Evolutionary conservation across 2,888 invertebrate species (phyloP), one percentile per base, ranked within the genome.

Genomic region (Nemurella pictetii): DNA sequence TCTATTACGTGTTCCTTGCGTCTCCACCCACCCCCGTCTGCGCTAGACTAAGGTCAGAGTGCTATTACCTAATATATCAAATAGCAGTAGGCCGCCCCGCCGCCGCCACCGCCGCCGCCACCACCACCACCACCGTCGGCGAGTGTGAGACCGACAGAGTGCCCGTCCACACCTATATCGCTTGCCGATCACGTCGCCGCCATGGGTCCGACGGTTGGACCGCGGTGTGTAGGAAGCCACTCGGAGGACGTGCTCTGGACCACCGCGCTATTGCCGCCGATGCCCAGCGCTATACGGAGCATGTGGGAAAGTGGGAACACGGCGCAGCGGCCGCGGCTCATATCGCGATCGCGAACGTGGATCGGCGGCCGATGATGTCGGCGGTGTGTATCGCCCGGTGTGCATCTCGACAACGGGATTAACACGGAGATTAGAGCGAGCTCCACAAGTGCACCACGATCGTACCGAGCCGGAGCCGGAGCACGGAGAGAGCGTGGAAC

Each of bases 51-150:
- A 75, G 75, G 75, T 75, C 75, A 75, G 28, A 75, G 75, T 75
- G 75, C 75, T 75, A 75, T 75, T 75, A 75, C 75, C 75, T 28
- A 55, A 75, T 75, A 75, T 75, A 75, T 75, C 75, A 75, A 75
- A 75, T 75, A 75, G 75, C 75, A 75, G 25, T 75, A 75, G 12
- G n/a, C n/a, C n/a, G n/a, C n/a, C n/a, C n/a, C n/a, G n/a, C n/a
- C n/a, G n/a, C n/a, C n/a, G n/a, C n/a, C n/a, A n/a, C n/a, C n/a
- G n/a, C n/a, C n/a, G n/a, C n/a, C n/a, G n/a, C n/a, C n/a, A n/a
- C n/a, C n/a, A n/a, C n/a, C n/a, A n/a, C n/a, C n/a, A n/a, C n/a
- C n/a, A n/a, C n/a, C n/a, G n/a, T n/a, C n/a, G n/a, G 15, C 26
- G 75, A 75, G 25, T 20, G 73, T 20, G 73, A 73, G 75, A 15